phyloP scores from a whole-genome alignment of 2,888 invertebrate genomes.

The Eulithis prunata region DNA sequence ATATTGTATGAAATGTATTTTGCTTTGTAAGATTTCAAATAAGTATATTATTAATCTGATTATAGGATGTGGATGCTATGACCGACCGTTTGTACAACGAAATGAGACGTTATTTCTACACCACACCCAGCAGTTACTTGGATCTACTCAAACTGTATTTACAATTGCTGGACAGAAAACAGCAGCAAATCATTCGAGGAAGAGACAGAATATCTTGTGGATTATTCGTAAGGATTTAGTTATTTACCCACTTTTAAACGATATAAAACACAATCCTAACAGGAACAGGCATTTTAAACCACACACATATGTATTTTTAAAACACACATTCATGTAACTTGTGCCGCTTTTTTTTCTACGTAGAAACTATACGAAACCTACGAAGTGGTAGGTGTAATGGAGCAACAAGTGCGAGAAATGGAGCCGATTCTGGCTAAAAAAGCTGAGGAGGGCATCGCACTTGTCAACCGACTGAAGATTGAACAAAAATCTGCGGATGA shows the following conservation, averaged over 20 bases:
- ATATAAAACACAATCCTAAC: not conserved
- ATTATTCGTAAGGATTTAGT: slow-evolving; percentile 72
- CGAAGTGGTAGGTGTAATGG: slow-evolving; percentile 92
- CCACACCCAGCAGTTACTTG: slow-evolving; percentile 95
- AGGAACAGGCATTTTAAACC: not conserved
- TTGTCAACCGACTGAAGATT: slow-evolving; percentile 90
- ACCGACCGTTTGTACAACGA: slow-evolving; percentile 91
- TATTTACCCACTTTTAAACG: not conserved
- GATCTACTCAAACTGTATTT: slow-evolving; percentile 93
- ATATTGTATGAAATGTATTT: too few species aligned
- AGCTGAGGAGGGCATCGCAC: slow-evolving; percentile 87
- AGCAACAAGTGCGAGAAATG: slow-evolving; percentile 91
- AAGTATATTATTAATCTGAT: slow-evolving; percentile 29
- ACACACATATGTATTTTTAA: too few species aligned
- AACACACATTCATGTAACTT: too few species aligned
- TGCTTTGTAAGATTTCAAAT: too few species aligned
- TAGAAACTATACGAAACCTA: slow-evolving; percentile 93
- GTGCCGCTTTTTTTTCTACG: not conserved
- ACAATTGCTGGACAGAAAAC: slow-evolving; percentile 87
- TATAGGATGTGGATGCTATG: slow-evolving; percentile 90
- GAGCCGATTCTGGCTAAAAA: slow-evolving; percentile 92
- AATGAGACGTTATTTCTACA: slow-evolving; percentile 94
- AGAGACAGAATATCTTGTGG: slow-evolving; percentile 90
- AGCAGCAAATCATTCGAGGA: slow-evolving; percentile 86
- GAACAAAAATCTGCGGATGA: slow-evolving; percentile 93